Conservation (phyloP, 2,797 vertebrate genomes). For the Anas bernieri region DNA sequence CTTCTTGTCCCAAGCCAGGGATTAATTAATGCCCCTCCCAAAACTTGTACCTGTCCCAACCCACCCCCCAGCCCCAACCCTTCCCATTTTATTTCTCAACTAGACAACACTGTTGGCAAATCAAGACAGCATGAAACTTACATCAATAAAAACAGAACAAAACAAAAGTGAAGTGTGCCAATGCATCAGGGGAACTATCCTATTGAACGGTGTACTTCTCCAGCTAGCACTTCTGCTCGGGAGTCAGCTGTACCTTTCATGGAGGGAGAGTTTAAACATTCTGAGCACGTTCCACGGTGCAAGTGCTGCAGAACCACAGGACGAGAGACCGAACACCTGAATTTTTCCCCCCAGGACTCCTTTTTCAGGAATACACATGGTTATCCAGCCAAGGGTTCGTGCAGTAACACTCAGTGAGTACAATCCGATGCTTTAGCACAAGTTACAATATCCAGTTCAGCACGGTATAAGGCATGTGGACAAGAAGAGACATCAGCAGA, state of each 20-base stretch:
- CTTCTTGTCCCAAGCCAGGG: conserved; percentile 73
- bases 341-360: background rate
- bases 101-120: conserved; percentile 75
- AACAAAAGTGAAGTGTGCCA: conserved; percentile 18
- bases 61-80: conserved; percentile 21
- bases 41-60: conserved; percentile 55
- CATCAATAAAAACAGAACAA: conserved; percentile 53
- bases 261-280: background rate
- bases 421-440: background rate
- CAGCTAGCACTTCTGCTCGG: background rate
- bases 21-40: conserved; percentile 68
- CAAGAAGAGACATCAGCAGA: conserved; percentile 28
- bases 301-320: conserved; percentile 43
- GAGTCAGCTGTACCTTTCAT: conserved; percentile 19
- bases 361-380: background rate
- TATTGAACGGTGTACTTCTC: background rate
- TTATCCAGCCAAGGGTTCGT: background rate
- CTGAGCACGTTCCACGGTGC: background rate
- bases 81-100: conserved; percentile 59
- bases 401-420: background rate
- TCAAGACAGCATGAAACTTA: conserved; percentile 73
- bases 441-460: conserved; percentile 21
- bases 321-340: conserved; percentile 20
- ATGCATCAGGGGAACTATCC: background rate
- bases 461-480: conserved; percentile 67